Percentiles rank a stretch among this genome's conserved stretches.
Evolutionary conservation across 2,888 invertebrate genomes (phyloP).

Genomic region (Drosophila seclusa): DNA sequence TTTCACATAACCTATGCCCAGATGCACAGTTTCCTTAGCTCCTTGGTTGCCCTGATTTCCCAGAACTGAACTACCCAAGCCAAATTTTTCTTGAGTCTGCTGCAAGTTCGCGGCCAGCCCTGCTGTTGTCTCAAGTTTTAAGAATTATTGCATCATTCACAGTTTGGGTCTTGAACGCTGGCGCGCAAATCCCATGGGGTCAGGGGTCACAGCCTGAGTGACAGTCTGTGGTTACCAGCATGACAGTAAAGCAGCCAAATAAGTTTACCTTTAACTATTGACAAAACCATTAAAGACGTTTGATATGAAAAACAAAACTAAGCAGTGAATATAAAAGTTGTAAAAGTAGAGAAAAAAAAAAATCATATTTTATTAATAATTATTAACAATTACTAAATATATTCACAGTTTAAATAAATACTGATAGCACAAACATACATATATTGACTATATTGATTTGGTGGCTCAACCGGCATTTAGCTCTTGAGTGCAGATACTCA

Average conservation of each 20-base stretch:
- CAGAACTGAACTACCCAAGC: slow-evolving; percentile 38
- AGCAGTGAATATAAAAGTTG: neutral
- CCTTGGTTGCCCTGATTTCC: slow-evolving; percentile 42
- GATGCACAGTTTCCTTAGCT: slow-evolving; percentile 6
- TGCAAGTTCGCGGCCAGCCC: slow-evolving; percentile 13
- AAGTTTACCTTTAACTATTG: neutral
- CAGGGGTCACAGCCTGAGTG: slow-evolving; percentile 33
- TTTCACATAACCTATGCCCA: slow-evolving; percentile 57
- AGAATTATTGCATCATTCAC: slow-evolving; percentile 52
- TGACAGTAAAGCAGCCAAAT: slow-evolving; percentile 34
- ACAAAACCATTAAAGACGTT: neutral
- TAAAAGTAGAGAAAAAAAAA: neutral
- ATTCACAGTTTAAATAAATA: neutral
- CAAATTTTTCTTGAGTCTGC: slow-evolving; percentile 57
- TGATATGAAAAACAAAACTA: neutral
- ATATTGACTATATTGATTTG: neutral
- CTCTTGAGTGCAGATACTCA: neutral
- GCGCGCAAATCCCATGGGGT: neutral
- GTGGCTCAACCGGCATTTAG: neutral
- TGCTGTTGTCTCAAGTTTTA: slow-evolving; percentile 37
- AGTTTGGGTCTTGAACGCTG: slow-evolving; percentile 9
- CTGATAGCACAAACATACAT: neutral
- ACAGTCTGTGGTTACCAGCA: slow-evolving; percentile 20
- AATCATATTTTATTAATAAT: neutral
- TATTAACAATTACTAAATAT: neutral